Percentiles rank a stretch among this genome's conserved stretches.
These are phyloP conservation scores for Choloepus hoffmanni DNA, from an alignment of 2,113 vertebrate species.

Conservation along the genomic window DNA sequence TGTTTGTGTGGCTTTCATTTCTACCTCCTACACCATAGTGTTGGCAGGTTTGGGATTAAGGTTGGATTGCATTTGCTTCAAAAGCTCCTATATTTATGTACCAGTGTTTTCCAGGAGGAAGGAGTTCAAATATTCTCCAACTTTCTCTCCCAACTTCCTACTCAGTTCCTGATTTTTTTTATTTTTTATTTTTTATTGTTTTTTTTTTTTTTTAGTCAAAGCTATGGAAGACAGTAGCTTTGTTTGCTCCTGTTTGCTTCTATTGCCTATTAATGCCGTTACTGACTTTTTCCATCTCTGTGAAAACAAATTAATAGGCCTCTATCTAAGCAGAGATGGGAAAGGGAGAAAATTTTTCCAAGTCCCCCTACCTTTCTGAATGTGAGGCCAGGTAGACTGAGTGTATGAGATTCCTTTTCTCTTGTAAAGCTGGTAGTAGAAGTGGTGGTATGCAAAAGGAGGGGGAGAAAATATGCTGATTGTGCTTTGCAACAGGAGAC, in stretches of 20 bases:
- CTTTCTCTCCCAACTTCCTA: neutral
- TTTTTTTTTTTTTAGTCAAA: conserved; percentile 17
- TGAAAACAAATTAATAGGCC: neutral
- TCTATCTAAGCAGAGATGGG: neutral
- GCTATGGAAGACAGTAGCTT: neutral
- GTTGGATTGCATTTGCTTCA: neutral
- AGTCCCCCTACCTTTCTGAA: conserved; percentile 1
- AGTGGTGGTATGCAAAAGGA: neutral
- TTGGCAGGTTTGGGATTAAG: conserved; percentile 38
- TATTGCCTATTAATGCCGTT: neutral
- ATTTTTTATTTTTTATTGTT: neutral
- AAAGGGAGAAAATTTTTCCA: conserved; percentile 9
- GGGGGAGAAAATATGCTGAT: conserved; percentile 38
- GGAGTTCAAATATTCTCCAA: conserved; percentile 5
- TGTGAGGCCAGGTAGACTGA: neutral
- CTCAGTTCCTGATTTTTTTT: conserved; percentile 16
- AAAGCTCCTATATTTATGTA: neutral
- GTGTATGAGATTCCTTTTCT: conserved; percentile 43
- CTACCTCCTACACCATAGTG: neutral
- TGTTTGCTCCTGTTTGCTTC: conserved; percentile 9
- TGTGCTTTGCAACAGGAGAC: neutral
- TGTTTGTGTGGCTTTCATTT: conserved; percentile 33
- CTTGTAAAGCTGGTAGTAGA: conserved; percentile 9
- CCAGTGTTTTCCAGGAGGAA: neutral
- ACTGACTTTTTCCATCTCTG: conserved; percentile 15